A percentile compares a stretch with the other conserved stretches of the same genome.
phyloP scores from a whole-genome alignment of 92 coral and sea anemone genomes.

The Porites lobata region DNA sequence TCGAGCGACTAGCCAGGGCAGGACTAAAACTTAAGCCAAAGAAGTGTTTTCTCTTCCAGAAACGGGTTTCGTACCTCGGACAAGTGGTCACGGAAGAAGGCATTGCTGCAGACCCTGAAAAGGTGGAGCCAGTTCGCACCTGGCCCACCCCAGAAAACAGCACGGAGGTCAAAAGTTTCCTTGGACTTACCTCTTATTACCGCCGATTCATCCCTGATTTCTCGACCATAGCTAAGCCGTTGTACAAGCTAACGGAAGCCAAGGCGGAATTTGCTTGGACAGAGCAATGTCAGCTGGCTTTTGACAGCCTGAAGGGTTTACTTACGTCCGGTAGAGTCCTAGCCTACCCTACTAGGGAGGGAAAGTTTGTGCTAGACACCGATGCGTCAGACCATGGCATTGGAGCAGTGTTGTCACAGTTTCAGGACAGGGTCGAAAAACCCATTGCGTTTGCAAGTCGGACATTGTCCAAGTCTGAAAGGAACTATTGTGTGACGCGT shows the following conservation, averaged over 20 bases:
- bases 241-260: slow-evolving; percentile 61
- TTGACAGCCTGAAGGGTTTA: slow-evolving; percentile 51
- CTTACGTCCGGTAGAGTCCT: slow-evolving; percentile 49
- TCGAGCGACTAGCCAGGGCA: too few relatives aligned
- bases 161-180: slow-evolving; percentile 45
- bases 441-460: slow-evolving; percentile 48
- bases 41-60: slow-evolving; percentile 18
- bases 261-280: slow-evolving; percentile 23
- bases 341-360: slow-evolving; percentile 37
- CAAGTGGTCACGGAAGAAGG: slow-evolving; percentile 61
- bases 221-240: slow-evolving; percentile 54
- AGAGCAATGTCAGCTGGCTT: slow-evolving; percentile 43
- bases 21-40: slow-evolving; percentile 64
- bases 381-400: slow-evolving; percentile 60
- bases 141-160: slow-evolving; percentile 35
- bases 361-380: slow-evolving; percentile 20
- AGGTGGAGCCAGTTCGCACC: slow-evolving; percentile 35
- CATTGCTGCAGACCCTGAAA: slow-evolving; percentile 38
- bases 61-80: slow-evolving; percentile 38
- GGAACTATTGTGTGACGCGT: slow-evolving; percentile 33
- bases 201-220: slow-evolving; percentile 52
- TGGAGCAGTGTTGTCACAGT: slow-evolving; percentile 41
- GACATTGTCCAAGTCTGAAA: slow-evolving; percentile 3
- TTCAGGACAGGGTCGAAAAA: slow-evolving; percentile 28
- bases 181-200: not conserved